A percentile compares a stretch with the other conserved stretches of the same genome.
phyloP scores from a whole-genome alignment of 2,888 invertebrate genomes.

The Agonopterix subpropinquella region DNA sequence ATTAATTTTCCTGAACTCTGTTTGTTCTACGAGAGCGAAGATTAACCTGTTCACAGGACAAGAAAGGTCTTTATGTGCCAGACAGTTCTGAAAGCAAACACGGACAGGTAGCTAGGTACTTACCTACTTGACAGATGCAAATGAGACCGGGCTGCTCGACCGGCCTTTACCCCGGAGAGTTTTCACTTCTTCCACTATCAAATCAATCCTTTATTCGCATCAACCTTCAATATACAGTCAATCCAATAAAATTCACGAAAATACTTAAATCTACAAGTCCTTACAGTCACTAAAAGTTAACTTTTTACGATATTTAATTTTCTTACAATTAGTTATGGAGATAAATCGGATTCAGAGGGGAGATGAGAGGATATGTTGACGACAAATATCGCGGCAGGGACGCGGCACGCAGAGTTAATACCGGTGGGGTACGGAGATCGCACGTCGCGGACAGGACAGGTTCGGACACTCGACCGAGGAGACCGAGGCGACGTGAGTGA shows the following conservation, averaged over 20 bases:
- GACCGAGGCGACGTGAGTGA: slow-evolving; percentile 71
- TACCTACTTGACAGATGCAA: slow-evolving; percentile 60
- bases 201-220: slow-evolving; percentile 50
- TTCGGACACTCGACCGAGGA: slow-evolving; percentile 67
- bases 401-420: slow-evolving; percentile 52
- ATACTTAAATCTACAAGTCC: slow-evolving; percentile 27
- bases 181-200: slow-evolving; percentile 54
- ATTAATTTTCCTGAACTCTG: too few relatives aligned
- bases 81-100: slow-evolving; percentile 45
- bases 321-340: slow-evolving; percentile 6
- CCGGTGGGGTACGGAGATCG: slow-evolving; percentile 54
- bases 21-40: slow-evolving; percentile 16
- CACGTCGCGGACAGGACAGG: slow-evolving; percentile 67
- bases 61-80: slow-evolving; percentile 29
- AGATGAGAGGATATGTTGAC: slow-evolving; percentile 33
- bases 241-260: slow-evolving; percentile 23
- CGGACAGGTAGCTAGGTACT: slow-evolving; percentile 41
- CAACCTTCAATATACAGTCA: slow-evolving; percentile 38
- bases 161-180: slow-evolving; percentile 42
- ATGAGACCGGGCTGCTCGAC: slow-evolving; percentile 42
- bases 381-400: slow-evolving; percentile 34
- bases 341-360: slow-evolving; percentile 22
- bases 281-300: slow-evolving; percentile 18
- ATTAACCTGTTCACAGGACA: slow-evolving; percentile 33
- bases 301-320: slow-evolving; percentile 11